Conservation (phyloP, 1,140 invertebrate species). For the Spodoptera frugiperda region DNA sequence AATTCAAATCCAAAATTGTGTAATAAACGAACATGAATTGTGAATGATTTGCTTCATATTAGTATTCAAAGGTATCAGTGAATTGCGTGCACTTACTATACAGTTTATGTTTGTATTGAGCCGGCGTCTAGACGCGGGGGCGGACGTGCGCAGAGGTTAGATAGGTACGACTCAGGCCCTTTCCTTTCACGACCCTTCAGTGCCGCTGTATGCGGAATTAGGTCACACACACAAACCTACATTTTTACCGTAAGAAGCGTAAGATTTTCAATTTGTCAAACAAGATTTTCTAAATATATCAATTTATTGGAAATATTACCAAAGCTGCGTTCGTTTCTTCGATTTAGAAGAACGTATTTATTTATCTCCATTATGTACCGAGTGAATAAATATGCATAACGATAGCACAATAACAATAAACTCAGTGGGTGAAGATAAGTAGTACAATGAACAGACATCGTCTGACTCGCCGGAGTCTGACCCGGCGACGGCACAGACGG, state of each 20-base stretch:
- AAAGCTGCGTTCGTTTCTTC: too few species aligned
- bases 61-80: constrained; percentile 26
- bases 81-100: constrained; percentile 45
- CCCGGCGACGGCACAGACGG: constrained; percentile 25
- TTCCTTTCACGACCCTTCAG: constrained; percentile 45
- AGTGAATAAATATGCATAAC: background rate
- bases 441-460: constrained; percentile 34
- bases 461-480: constrained; percentile 6
- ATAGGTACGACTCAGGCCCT: constrained; percentile 43
- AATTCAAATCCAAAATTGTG: background rate
- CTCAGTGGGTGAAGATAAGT: constrained; percentile 4
- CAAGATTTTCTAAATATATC: background rate
- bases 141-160: constrained; percentile 68
- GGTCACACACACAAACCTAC: constrained; percentile 42
- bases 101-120: constrained; percentile 44
- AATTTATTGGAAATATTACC: background rate
- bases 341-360: too few species aligned
- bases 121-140: constrained; percentile 72
- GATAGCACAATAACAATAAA: constrained; percentile 17
- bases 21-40: constrained; percentile 15
- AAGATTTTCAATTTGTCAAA: background rate
- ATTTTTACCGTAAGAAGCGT: constrained; percentile 21
- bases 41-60: constrained; percentile 21
- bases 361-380: too few species aligned
- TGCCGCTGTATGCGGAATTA: constrained; percentile 45